These are phyloP conservation scores for Chrosomus eos DNA, from an alignment of 2,797 vertebrate species.

Conservation along the genomic window DNA sequence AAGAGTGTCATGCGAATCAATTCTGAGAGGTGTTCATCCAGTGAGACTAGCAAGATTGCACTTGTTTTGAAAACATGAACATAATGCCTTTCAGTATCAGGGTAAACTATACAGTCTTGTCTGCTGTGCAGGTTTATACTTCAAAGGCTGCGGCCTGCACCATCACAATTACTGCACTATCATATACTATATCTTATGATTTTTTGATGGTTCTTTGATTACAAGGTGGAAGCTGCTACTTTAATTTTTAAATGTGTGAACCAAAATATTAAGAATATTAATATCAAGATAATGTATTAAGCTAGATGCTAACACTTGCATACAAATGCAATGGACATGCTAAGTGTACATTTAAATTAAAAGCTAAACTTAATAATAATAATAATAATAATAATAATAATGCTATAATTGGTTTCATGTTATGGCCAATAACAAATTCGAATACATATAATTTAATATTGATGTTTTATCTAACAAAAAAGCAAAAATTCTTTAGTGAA, in stretches of 20 bases:
- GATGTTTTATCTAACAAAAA: neutral
- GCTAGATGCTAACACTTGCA: neutral
- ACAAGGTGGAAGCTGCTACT: neutral
- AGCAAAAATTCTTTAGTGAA: neutral
- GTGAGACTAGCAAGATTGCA: neutral
- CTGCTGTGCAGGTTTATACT: neutral
- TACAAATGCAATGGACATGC: neutral
- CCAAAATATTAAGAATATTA: neutral
- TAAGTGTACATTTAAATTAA: neutral
- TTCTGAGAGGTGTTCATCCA: neutral
- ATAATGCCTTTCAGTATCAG: neutral
- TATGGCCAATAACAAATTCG: neutral
- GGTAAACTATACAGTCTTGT: neutral
- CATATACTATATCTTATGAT: neutral
- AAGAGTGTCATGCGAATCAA: slow-evolving; percentile 26
- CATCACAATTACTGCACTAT: neutral
- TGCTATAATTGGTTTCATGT: neutral
- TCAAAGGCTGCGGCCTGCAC: neutral
- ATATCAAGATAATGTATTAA: neutral
- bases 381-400: neutral
- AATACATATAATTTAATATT: neutral
- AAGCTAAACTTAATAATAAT: too few species aligned
- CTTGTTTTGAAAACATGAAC: slow-evolving; percentile 1
- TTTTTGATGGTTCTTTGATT: neutral
- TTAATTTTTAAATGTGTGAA: neutral